Conservation (phyloP, 35 echinoderm and acorn worm species). For the Diadema setosum region DNA sequence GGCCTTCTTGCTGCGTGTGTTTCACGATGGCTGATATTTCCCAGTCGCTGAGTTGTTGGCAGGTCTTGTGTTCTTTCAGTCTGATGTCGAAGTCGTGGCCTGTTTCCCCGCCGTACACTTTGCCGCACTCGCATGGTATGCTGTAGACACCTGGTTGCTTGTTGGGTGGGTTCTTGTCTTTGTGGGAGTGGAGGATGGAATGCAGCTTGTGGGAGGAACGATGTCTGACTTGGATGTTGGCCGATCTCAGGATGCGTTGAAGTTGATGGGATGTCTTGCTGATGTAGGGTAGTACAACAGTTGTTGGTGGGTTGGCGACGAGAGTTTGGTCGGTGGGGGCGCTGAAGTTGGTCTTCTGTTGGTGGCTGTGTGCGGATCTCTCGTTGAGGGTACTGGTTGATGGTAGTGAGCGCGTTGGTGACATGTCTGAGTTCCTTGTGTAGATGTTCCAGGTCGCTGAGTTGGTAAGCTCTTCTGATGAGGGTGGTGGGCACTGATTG, state of each 20-base stretch:
- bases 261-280: too few species aligned
- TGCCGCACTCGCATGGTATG: not conserved
- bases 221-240: too few species aligned
- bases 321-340: not conserved
- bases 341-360: too few species aligned
- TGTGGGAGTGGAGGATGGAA: too few species aligned
- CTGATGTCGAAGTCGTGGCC: not conserved
- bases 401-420: slow-evolving; percentile 3
- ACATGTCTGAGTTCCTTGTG: slow-evolving; percentile 3
- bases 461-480: not conserved
- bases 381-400: not conserved
- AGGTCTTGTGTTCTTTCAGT: not conserved
- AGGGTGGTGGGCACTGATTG: not conserved
- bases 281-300: too few species aligned
- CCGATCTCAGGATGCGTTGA: too few species aligned
- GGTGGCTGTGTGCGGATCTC: not conserved
- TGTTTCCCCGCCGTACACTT: not conserved
- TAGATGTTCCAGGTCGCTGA: not conserved
- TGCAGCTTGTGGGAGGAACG: too few species aligned
- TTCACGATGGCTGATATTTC: not conserved
- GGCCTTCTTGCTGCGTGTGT: not conserved
- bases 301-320: not conserved
- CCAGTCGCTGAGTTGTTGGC: too few species aligned
- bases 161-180: too few species aligned
- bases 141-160: not conserved